Base-by-base conservation (phyloP, 2,888 invertebrate species). In the Lepidocyrtinus sp. region DNA sequence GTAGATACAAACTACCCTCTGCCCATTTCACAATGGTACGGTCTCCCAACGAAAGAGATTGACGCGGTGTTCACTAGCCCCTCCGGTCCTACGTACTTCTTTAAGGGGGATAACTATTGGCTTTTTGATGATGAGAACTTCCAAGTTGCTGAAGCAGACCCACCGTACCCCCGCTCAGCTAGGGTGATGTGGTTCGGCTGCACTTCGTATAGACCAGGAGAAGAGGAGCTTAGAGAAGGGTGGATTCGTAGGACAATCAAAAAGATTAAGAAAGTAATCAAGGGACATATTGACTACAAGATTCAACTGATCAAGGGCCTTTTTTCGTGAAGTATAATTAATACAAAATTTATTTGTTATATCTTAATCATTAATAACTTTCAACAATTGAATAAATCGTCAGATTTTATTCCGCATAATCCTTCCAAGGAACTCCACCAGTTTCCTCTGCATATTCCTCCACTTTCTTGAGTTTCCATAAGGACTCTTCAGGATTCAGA, bases 131-230 rank as follows among this genome's bases (percentile, higher is more conserved):
- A 85, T 36, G 81, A 81, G 26, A 83, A 83, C 36, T 83, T 83
- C 65, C 75, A 83, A 73, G 82, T 85, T 3, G 82, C 82, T 0
- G 75, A 82, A 73, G 74, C 80, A 12, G 82, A 85, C 25, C 85
- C 83, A 0, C 82, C 83, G 1, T 83, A 83, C 65, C 83, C 83
- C 0, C 75, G 82, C 2, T 81, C 82, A 3, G 67, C 72, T 9
- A 75, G 82, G 12, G 45, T 81, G 0, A 84, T 85, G 85, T 85
- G 85, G 85, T 79, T 83, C 36, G 84, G 84, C 1, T 85, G 85
- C 24, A 83, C 82, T 55, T 70, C 78, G 0, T 85, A 81, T 59
- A 70, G 76, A 5, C 85, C 85, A 0, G 81, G 70, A 17, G 72
- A 65, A 9, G 79, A 74, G n/a, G 82, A 84, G 22, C 63, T 83